Percentiles rank a stretch among this genome's conserved stretches.
Evolutionary conservation across 2,113 vertebrate species (phyloP).

Genomic region (Chunga burmeisteri): DNA sequence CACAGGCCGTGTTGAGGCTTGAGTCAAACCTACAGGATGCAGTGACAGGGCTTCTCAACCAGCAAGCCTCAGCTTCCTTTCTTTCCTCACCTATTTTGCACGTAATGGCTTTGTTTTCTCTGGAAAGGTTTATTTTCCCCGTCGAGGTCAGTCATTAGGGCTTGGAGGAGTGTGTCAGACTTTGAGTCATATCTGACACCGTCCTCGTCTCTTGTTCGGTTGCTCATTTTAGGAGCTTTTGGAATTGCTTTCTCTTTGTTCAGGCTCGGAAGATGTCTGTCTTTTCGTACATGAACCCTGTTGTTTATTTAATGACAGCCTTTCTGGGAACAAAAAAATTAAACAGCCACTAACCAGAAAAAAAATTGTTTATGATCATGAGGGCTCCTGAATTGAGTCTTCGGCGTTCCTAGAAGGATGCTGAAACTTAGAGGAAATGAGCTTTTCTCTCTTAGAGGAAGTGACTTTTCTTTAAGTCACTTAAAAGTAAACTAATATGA

Average conservation of each 20-base stretch:
- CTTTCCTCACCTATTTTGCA: neutral
- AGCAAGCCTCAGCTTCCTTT: neutral
- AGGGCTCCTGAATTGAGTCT: neutral
- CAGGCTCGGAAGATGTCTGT: neutral
- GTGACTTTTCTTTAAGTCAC: neutral
- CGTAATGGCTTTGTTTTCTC: neutral
- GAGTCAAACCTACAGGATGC: neutral
- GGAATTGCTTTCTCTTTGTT: neutral
- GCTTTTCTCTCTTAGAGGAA: neutral
- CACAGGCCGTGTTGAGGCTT: neutral
- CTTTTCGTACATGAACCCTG: neutral
- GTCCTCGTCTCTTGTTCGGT: neutral
- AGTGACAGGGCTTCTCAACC: neutral
- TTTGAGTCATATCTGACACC: neutral
- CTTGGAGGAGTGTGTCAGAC: neutral
- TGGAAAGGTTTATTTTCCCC: neutral
- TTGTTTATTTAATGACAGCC: conserved; percentile 32
- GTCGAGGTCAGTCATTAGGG: neutral
- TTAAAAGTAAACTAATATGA: neutral
- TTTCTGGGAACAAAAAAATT: conserved; percentile 18
- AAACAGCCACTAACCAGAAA: neutral
- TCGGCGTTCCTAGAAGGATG: neutral
- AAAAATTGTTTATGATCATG: neutral
- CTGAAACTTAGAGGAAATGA: neutral
- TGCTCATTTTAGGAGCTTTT: conserved; percentile 2